A percentile compares a stretch with the other conserved stretches of the same genome.
These are phyloP conservation scores for Vollenhovia emeryi DNA, from an alignment of 1,140 invertebrate genomes.

Conservation along the genomic window DNA sequence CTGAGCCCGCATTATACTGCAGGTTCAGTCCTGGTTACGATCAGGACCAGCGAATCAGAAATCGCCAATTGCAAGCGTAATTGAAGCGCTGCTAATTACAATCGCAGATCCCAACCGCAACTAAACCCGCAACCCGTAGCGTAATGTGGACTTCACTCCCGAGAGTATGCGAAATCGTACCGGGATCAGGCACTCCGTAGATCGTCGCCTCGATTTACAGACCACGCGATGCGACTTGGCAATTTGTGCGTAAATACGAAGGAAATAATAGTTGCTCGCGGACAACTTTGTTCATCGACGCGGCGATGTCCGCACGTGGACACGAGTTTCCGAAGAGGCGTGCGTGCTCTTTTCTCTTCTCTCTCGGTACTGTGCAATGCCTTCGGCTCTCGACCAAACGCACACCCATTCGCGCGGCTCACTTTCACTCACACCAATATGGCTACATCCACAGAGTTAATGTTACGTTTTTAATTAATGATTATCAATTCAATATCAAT, in stretches of 20 bases:
- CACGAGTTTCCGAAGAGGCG: not conserved
- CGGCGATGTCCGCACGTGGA: no score
- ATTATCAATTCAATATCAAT: conserved; percentile 86
- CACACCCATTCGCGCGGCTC: conserved; percentile 57
- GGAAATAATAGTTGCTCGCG: not conserved
- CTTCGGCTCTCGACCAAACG: conserved; percentile 58
- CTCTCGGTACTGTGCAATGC: conserved; percentile 55
- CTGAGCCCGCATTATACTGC: no score
- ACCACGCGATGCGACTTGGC: conserved; percentile 13
- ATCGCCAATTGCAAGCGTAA: no score
- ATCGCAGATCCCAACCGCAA: no score
- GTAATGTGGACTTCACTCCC: no score
- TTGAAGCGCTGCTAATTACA: no score
- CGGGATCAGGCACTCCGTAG: not conserved
- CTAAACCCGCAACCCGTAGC: no score
- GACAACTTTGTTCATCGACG: conserved; percentile 16
- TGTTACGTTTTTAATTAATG: conserved; percentile 85
- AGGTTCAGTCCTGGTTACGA: no score
- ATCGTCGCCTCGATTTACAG: not conserved
- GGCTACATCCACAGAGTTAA: conserved; percentile 84
- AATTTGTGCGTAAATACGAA: conserved; percentile 40
- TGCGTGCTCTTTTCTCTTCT: not conserved
- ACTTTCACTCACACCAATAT: conserved; percentile 79
- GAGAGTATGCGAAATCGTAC: conserved; percentile 5
- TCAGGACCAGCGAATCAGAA: no score